These are phyloP conservation scores for Alca torda DNA, from an alignment of 2,797 vertebrate genomes.

Conservation along the genomic window DNA sequence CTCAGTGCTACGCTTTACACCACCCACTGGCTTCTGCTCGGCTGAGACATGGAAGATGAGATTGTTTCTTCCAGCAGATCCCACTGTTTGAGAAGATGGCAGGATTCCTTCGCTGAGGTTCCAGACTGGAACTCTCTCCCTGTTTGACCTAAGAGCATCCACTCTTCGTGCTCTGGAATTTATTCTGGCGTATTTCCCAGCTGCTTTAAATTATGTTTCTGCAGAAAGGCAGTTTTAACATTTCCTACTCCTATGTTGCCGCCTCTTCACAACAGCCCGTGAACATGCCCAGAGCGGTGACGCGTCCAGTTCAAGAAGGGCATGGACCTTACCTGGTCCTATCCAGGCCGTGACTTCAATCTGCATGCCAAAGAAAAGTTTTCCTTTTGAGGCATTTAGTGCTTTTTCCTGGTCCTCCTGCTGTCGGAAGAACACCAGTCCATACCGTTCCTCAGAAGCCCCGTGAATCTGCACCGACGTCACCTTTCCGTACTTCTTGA, in stretches of 20 bases:
- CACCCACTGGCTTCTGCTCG: conserved; percentile 4
- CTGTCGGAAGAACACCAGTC: conserved; percentile 97
- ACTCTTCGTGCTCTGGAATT: not conserved
- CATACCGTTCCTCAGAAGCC: conserved; percentile 93
- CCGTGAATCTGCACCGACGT: conserved; percentile 98
- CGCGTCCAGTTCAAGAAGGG: fast-evolving
- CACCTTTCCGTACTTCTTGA: conserved; percentile 99
- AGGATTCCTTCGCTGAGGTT: not conserved
- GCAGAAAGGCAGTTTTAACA: not conserved
- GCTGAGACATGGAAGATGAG: not conserved
- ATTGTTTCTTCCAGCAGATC: not conserved
- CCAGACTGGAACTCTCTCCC: not conserved
- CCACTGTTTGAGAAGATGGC: not conserved
- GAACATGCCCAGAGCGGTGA: fast-evolving
- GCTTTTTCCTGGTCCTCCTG: conserved; percentile 99
- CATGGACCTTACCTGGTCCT: conserved; percentile 86
- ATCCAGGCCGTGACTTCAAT: conserved; percentile 98
- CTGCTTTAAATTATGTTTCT: not conserved
- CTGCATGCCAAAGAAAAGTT: conserved; percentile 99
- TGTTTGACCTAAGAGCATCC: not conserved
- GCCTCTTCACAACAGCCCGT: not conserved
- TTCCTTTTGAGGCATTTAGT: conserved; percentile 93
- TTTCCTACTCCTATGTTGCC: not conserved
- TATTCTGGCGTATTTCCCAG: not conserved
- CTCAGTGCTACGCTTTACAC: not conserved